phyloP scores from a whole-genome alignment of 30 jellyfish, hydroid and myxozoan species.

The Sanderia malayensis region DNA sequence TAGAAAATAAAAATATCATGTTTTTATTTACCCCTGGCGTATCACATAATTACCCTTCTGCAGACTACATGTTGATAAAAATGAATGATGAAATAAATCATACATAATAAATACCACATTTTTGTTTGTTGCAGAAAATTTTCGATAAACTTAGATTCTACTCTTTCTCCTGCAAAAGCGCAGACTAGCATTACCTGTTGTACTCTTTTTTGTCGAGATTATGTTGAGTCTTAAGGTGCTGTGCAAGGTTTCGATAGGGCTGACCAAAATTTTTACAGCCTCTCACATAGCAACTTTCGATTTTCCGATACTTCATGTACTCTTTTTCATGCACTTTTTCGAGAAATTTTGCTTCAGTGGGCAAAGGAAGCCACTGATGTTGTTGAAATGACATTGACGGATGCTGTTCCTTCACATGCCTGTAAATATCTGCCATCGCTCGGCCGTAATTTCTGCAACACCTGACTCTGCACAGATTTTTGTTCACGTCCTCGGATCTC shows the following conservation, averaged over 20 bases:
- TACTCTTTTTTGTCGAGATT: not conserved
- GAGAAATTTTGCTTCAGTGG: not conserved
- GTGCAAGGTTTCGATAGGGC: conserved; percentile 3
- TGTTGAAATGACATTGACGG: not conserved
- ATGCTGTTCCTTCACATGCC: conserved; percentile 2
- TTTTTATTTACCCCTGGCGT: not conserved
- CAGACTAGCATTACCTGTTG: not conserved
- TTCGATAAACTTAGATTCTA: not conserved
- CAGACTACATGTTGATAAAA: not conserved
- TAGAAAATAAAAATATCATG: not conserved
- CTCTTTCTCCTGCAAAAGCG: conserved; percentile 2
- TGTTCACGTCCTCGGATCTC: not conserved
- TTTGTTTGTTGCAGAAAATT: not conserved
- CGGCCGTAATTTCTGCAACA: not conserved
- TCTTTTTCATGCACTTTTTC: not conserved
- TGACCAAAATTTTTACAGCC: not conserved
- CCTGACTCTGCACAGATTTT: not conserved
- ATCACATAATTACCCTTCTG: not conserved
- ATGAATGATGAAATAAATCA: not conserved
- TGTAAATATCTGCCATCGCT: conserved; percentile 1
- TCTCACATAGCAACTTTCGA: not conserved
- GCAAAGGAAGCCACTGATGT: conserved; percentile 2
- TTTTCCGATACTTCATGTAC: not conserved
- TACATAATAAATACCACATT: not conserved
- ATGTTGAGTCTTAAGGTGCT: conserved; percentile 1